Conservation (phyloP, 2,888 invertebrate species). For the Melanchra persicariae region DNA sequence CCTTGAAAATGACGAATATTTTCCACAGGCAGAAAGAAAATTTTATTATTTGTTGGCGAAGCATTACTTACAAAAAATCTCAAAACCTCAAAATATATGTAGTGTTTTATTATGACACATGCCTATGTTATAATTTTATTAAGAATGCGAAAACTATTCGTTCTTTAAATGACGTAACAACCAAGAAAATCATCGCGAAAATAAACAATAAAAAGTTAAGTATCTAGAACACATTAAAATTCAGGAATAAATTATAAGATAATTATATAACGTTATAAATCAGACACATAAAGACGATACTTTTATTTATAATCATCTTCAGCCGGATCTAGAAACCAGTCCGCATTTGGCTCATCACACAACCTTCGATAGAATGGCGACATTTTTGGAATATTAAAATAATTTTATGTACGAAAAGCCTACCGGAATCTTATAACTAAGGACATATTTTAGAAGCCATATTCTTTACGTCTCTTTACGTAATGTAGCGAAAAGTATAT, state of each 20-base stretch:
- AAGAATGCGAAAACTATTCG: neutral
- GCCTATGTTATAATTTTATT: neutral
- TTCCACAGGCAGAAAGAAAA: too few species aligned
- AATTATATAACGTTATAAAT: slow-evolving; percentile 59
- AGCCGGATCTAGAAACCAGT: slow-evolving; percentile 68
- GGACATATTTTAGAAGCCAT: neutral
- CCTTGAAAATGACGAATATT: too few species aligned
- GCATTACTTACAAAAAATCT: too few species aligned
- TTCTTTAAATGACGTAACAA: neutral
- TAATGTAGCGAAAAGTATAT: neutral
- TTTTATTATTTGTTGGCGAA: too few species aligned
- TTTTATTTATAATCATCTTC: slow-evolving; percentile 44
- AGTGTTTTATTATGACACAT: neutral
- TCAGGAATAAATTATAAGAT: slow-evolving; percentile 35
- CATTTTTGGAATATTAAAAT: slow-evolving; percentile 57
- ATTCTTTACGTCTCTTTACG: neutral
- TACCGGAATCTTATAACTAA: neutral
- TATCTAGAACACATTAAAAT: slow-evolving; percentile 41
- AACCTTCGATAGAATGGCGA: slow-evolving; percentile 55
- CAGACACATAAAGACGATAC: slow-evolving; percentile 47
- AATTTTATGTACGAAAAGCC: slow-evolving; percentile 13
- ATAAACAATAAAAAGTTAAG: neutral
- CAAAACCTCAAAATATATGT: too few species aligned
- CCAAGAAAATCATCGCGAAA: neutral
- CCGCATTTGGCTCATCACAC: slow-evolving; percentile 46